Evolutionary conservation across 1,140 invertebrate genomes (phyloP).

Genomic region (Oncopeltus fasciatus): DNA sequence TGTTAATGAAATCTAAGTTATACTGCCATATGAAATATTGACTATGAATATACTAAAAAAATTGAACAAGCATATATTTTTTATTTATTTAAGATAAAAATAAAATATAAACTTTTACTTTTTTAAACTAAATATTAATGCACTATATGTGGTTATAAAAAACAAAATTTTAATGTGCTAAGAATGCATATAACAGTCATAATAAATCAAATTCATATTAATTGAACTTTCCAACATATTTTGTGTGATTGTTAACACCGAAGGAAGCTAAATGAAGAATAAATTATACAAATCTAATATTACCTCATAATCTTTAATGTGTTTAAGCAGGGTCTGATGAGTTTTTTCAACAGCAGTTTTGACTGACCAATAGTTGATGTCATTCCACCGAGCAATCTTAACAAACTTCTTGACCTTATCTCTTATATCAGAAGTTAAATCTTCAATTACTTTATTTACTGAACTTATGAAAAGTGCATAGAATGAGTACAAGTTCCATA

Average conservation of each 20-base stretch:
- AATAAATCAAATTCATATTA: too few species aligned
- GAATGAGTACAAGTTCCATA: conserved; percentile 78
- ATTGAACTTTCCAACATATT: too few species aligned
- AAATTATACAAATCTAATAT: background rate
- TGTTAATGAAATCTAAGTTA: too few species aligned
- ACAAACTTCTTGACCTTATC: conserved; percentile 86
- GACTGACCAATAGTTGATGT: conserved; percentile 87
- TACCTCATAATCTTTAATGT: conserved; percentile 63
- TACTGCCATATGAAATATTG: too few species aligned
- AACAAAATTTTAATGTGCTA: background rate
- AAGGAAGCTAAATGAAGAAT: too few species aligned
- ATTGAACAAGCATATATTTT: too few species aligned
- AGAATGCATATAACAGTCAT: background rate
- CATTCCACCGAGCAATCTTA: conserved; percentile 86
- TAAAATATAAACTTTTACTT: too few species aligned
- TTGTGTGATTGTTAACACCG: too few species aligned
- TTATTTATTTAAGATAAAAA: too few species aligned
- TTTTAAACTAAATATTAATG: too few species aligned
- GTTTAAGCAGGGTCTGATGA: conserved; percentile 73
- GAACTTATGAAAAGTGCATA: conserved; percentile 61
- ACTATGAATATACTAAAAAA: too few species aligned
- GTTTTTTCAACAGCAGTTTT: conserved; percentile 75
- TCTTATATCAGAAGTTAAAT: conserved; percentile 62
- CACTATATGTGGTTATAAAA: too few species aligned
- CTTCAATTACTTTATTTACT: conserved; percentile 47